These are phyloP conservation scores for Lacanobia wlatinum DNA, from an alignment of 2,888 invertebrate species.

Conservation along the genomic window DNA sequence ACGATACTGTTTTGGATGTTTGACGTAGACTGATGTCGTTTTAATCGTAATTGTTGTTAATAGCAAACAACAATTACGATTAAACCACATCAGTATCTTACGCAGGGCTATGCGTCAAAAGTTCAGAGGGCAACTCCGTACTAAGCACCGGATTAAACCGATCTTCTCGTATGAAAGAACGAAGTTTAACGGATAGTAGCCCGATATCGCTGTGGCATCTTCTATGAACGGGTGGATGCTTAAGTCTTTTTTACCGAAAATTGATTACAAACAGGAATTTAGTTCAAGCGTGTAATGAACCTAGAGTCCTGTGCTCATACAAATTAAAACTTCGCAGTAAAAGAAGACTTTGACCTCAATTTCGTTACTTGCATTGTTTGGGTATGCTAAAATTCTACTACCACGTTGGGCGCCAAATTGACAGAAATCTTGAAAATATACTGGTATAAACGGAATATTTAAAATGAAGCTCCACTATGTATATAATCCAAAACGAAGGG, in stretches of 20 bases:
- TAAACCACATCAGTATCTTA: not conserved
- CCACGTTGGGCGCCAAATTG: conserved; percentile 32
- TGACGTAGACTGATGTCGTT: conserved; percentile 9
- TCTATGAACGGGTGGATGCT: not conserved
- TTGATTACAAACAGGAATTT: not conserved
- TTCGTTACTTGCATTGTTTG: not conserved
- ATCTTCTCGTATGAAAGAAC: not conserved
- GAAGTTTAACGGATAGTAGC: not conserved
- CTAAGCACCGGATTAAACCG: not conserved
- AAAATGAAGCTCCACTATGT: too few species aligned
- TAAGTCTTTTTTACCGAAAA: not conserved
- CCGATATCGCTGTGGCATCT: not conserved
- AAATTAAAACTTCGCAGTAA: not conserved
- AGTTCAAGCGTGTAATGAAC: not conserved
- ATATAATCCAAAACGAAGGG: not conserved
- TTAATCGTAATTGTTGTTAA: conserved; percentile 1
- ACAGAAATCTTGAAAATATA: not conserved
- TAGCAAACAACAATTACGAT: not conserved
- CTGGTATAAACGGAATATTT: too few species aligned
- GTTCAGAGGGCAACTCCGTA: conserved; percentile 16
- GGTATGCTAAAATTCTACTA: not conserved
- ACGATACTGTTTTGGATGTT: conserved; percentile 19
- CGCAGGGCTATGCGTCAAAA: conserved; percentile 10
- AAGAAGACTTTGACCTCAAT: not conserved
- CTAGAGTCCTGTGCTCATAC: too few species aligned